Evolutionary conservation across 2,797 vertebrate species (phyloP).

Genomic region (Melanotaenia maccullochi): DNA sequence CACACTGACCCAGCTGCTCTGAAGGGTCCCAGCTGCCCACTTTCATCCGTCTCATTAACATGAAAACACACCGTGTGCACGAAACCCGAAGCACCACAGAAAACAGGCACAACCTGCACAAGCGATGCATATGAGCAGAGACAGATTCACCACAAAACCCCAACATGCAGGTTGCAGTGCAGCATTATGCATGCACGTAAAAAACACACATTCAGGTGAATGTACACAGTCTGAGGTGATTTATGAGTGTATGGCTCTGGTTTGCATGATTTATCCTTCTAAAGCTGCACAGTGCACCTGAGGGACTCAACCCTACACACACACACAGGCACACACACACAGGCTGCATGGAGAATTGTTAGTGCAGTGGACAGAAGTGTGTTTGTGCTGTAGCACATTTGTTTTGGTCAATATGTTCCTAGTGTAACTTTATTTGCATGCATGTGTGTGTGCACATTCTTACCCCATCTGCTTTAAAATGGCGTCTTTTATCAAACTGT

Average conservation of each 20-base stretch:
- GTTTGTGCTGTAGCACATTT: conserved; percentile 1
- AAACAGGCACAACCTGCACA: conserved; percentile 9
- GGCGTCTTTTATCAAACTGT: neutral
- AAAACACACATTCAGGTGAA: conserved; percentile 9
- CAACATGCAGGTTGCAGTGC: conserved; percentile 10
- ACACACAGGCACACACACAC: conserved; percentile 15
- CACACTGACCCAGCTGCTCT: conserved; percentile 15
- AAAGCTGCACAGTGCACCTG: conserved; percentile 64
- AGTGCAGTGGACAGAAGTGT: conserved; percentile 16
- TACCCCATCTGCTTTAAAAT: neutral
- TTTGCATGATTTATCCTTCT: conserved; percentile 75
- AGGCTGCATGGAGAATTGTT: conserved; percentile 52
- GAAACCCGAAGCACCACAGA: neutral
- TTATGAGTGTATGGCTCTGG: conserved; percentile 64
- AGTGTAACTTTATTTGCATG: conserved; percentile 5
- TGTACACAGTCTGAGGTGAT: conserved; percentile 55
- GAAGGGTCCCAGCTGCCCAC: conserved; percentile 15
- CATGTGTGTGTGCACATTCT: neutral
- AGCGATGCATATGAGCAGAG: conserved; percentile 4
- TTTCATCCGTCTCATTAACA: conserved; percentile 23
- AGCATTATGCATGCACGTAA: conserved; percentile 41
- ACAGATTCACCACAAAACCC: neutral
- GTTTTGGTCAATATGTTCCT: conserved; percentile 15
- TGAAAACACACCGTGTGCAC: neutral
- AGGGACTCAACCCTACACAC: conserved; percentile 57